Percentiles rank a stretch among this genome's conserved stretches.
Conservation (phyloP, 2,113 vertebrate genomes). For the Gambusia holbrooki region DNA sequence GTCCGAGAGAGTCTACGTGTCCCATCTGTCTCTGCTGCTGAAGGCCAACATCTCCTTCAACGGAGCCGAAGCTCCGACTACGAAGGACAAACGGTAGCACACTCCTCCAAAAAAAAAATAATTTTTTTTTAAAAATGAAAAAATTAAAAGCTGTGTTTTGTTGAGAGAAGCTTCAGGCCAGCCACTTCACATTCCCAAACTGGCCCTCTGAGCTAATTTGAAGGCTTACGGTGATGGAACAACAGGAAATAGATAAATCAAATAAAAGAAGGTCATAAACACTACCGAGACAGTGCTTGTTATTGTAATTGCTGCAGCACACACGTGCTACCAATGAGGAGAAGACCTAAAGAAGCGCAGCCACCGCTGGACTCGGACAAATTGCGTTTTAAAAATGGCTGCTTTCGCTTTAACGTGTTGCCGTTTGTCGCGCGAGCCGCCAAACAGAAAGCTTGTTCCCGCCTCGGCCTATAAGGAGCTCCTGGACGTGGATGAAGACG, state of each 20-base stretch:
- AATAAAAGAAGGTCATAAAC: constrained; percentile 46
- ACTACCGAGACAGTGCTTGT: constrained; percentile 18
- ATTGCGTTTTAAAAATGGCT: constrained; percentile 1
- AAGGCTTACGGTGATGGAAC: constrained; percentile 7
- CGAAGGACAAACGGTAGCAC: constrained; percentile 92
- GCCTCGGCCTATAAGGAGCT: background rate
- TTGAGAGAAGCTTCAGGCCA: background rate
- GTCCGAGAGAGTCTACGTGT: constrained; percentile 94
- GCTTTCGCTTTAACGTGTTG: constrained; percentile 31
- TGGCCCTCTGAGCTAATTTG: constrained; percentile 51
- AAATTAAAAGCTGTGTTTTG: background rate
- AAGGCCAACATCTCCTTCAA: constrained; percentile 95
- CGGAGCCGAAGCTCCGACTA: constrained; percentile 84
- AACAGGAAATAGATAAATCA: constrained; percentile 66
- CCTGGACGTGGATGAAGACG: background rate
- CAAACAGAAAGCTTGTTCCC: background rate
- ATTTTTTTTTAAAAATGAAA: too few species aligned
- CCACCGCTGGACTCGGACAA: constrained; percentile 2
- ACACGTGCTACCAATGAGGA: constrained; percentile 51
- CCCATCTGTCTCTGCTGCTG: constrained; percentile 91
- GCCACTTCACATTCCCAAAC: constrained; percentile 1
- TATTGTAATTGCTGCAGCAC: constrained; percentile 55
- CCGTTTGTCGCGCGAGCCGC: background rate
- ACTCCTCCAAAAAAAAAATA: background rate
- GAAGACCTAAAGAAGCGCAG: background rate